These are phyloP conservation scores for Luehdorfia chinensis DNA, from an alignment of 1,140 invertebrate genomes.

Conservation along the genomic window DNA sequence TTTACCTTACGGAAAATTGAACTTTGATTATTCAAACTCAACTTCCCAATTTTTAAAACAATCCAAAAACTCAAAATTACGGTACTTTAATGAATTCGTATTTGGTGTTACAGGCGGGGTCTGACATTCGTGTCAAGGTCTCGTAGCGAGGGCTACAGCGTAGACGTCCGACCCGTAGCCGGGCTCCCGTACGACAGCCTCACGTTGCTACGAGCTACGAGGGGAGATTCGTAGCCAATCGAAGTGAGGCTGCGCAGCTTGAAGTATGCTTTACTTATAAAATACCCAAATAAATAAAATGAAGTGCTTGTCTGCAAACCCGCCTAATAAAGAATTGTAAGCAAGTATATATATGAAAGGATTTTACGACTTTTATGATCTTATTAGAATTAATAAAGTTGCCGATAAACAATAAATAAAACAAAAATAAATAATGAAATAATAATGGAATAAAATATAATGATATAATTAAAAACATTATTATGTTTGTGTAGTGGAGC, in stretches of 20 bases:
- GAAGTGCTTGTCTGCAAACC: not conserved
- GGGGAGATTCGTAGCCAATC: constrained; percentile 69
- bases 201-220: constrained; percentile 74
- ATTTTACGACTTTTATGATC: no score
- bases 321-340: not conserved
- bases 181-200: constrained; percentile 67
- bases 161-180: constrained; percentile 67
- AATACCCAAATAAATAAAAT: constrained; percentile 5
- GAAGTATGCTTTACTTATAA: constrained; percentile 45
- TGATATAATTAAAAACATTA: no score
- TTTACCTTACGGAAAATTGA: not conserved
- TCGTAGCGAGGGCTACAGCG: constrained; percentile 41
- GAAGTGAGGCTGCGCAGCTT: constrained; percentile 57
- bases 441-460: no score
- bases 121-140: constrained; percentile 66
- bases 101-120: constrained; percentile 44
- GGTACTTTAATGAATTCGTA: constrained; percentile 20
- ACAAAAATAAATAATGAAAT: no score
- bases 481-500: no score
- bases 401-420: no score
- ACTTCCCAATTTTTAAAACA: not conserved
- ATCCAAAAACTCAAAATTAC: not conserved
- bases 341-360: no score
- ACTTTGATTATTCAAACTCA: not conserved
- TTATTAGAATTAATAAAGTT: no score